phyloP scores from a whole-genome alignment of 30 jellyfish, hydroid and myxozoan species.

The Hydractinia echinata region DNA sequence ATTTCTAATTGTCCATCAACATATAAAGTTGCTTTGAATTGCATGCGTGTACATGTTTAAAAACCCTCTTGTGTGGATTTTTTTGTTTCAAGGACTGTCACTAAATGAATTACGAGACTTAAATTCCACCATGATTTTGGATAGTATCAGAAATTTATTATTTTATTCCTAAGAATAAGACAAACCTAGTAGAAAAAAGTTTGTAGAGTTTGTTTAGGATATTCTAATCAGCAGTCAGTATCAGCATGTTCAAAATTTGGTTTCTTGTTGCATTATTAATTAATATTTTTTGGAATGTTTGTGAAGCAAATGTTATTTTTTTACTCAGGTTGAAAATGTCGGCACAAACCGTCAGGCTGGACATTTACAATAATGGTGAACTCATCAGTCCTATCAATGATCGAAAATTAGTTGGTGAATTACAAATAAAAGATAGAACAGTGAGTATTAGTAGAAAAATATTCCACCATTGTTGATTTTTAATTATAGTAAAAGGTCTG shows the following conservation, averaged over 20 bases:
- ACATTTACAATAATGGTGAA: conserved; percentile 80
- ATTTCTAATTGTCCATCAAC: too few species aligned
- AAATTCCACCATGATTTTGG: background rate
- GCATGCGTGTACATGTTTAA: too few species aligned
- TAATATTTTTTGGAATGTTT: too few species aligned
- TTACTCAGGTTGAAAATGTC: conserved; percentile 70
- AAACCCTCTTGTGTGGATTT: too few species aligned
- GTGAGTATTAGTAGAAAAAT: conserved; percentile 30
- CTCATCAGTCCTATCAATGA: conserved; percentile 66
- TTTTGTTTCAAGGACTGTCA: too few species aligned
- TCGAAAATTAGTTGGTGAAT: conserved; percentile 86
- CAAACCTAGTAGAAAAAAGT: too few species aligned
- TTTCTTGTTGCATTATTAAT: too few species aligned
- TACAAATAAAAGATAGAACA: conserved; percentile 85
- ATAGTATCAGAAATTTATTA: background rate
- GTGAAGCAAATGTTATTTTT: background rate
- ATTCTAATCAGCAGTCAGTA: too few species aligned
- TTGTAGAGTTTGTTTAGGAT: too few species aligned
- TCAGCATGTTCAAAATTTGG: too few species aligned
- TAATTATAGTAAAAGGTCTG: background rate
- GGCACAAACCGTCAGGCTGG: conserved; percentile 66
- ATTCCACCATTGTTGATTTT: background rate
- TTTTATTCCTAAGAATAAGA: background rate
- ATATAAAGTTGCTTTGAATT: too few species aligned
- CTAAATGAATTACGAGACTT: background rate